Evolutionary conservation across 2,888 invertebrate genomes (phyloP).

Genomic region (Acanthosepion pharaonis): DNA sequence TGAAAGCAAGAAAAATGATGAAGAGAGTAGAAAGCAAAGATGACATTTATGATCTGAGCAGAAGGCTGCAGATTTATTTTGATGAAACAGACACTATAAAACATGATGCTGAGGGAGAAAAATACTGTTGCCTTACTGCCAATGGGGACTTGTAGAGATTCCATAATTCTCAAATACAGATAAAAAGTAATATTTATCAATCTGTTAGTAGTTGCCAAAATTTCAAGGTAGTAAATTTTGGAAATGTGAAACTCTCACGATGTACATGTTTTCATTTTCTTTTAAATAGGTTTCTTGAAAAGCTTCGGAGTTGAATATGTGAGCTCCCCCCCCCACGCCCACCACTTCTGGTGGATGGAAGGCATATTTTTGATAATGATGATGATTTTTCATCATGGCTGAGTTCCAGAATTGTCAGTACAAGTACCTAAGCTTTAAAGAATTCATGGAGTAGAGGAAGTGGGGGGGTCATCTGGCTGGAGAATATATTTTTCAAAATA

Average conservation of each 20-base stretch:
- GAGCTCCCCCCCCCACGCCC: background rate
- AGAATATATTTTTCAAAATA: background rate
- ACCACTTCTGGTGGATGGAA: background rate
- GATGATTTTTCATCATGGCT: background rate
- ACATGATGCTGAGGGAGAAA: too few relatives aligned
- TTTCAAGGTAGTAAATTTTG: too few relatives aligned
- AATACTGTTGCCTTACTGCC: too few relatives aligned
- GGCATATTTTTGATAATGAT: background rate
- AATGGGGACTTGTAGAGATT: too few relatives aligned
- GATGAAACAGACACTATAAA: too few relatives aligned
- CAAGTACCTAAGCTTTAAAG: background rate
- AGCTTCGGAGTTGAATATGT: background rate
- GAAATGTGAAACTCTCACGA: background rate
- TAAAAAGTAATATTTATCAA: too few relatives aligned
- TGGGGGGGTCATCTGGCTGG: constrained; percentile 14
- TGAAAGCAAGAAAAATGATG: too few relatives aligned
- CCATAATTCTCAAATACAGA: too few relatives aligned
- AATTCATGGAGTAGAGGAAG: background rate
- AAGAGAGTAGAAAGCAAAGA: too few relatives aligned
- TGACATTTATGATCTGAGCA: too few relatives aligned
- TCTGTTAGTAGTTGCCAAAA: too few relatives aligned
- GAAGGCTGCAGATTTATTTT: too few relatives aligned
- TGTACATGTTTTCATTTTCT: background rate
- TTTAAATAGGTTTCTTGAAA: background rate
- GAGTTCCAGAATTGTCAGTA: background rate